phyloP scores from a whole-genome alignment of 2,888 invertebrate species.

The Epistrophella euchroma region DNA sequence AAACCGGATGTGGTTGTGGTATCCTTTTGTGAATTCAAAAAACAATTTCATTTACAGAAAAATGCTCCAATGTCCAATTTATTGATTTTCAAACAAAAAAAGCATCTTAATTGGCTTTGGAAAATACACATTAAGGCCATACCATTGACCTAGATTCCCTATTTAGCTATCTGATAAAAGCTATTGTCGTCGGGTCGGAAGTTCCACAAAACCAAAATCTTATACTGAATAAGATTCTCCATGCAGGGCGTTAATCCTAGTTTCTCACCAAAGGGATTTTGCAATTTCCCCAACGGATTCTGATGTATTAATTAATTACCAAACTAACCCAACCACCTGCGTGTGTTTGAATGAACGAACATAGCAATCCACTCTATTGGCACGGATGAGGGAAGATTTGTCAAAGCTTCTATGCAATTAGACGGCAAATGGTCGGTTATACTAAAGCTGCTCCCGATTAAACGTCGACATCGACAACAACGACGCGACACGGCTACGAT shows the following conservation, averaged over 20 bases:
- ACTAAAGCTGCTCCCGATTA: conserved; percentile 44
- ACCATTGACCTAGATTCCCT: conserved; percentile 48
- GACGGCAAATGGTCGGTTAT: conserved; percentile 39
- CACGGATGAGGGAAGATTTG: conserved; percentile 60
- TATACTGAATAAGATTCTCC: conserved; percentile 50
- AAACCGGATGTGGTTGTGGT: conserved; percentile 35
- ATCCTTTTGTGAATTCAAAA: conserved; percentile 31
- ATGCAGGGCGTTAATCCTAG: conserved; percentile 14
- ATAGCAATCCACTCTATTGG: conserved; percentile 10
- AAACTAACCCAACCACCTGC: conserved; percentile 49
- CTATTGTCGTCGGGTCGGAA: background rate
- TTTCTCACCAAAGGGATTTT: conserved; percentile 45
- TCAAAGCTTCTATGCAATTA: conserved; percentile 65
- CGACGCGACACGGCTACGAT: conserved; percentile 13
- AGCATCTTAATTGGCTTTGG: conserved; percentile 22
- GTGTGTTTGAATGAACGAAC: conserved; percentile 38
- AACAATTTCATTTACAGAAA: conserved; percentile 19
- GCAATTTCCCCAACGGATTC: conserved; percentile 49
- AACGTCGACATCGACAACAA: conserved; percentile 29
- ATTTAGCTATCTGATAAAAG: background rate
- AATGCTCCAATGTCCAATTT: conserved; percentile 4
- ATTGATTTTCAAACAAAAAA: conserved; percentile 18
- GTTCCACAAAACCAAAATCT: conserved; percentile 43
- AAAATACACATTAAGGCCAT: background rate
- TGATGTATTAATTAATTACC: conserved; percentile 69